Base-by-base conservation (phyloP, 2,797 vertebrate species). In the Eutrigla gurnardus region DNA sequence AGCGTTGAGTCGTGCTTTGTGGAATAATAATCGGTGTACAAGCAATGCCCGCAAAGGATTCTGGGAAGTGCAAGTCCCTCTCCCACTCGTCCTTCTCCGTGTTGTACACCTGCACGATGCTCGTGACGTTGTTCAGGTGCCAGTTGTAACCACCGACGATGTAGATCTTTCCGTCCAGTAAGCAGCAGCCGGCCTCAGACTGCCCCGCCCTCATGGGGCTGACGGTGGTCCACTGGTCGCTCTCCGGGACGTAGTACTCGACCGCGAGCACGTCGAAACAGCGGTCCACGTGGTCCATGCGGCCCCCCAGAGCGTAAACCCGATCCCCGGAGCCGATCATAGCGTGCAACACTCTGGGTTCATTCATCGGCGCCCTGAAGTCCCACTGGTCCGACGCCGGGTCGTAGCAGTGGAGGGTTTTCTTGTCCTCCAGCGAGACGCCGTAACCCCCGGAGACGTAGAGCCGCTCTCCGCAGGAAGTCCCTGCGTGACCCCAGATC, bases 81-180 rank as follows among this genome's bases (percentile, higher is more conserved):
- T 99, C 98, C 98, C 98, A 99, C 84, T 98, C 96, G 0, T 99
- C 97, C 0, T 96, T 96, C 68, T 97, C 97, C 0, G 96, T 96
- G 93, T 99, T 99, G 73, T 99, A 99, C 61, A 99, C 97, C 88
- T 99, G 98, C 72, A 99, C 96, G 0, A 99, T 96, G 93, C 98
- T 98, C 0, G 97, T 99, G 1, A 99, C 98, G 0, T 99, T 99
- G 93, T 99, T 99, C 35, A 99, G 94, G 69, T 98, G 97, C 98
- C 98, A 99, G 69, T 98, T 99, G 94, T 99, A 99, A 5, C 98
- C 98, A 0, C 98, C 98, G 0, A 99, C 93, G 0, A 99, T 86
- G 74, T 97, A 99, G 86, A 99, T 98, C 90, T 97, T 98, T 6
- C 90, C 89, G 4, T 96, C 96, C 68, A 99, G 86, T 15, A 97